These are phyloP conservation scores for Colletes gigas DNA, from an alignment of 1,140 invertebrate genomes.

Conservation along the genomic window DNA sequence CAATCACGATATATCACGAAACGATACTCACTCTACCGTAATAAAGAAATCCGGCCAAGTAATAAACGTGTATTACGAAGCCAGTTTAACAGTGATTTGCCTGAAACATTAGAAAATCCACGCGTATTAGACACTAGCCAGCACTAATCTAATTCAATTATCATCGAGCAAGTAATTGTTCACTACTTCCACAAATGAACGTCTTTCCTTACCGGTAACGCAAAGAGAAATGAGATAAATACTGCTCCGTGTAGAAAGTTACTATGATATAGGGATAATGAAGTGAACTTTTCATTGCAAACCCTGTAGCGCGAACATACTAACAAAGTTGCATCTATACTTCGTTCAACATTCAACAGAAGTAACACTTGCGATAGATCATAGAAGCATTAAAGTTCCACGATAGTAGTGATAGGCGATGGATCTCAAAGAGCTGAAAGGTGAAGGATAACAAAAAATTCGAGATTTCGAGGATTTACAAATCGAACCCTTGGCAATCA, in stretches of 20 bases:
- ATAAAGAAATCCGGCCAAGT: conserved; percentile 74
- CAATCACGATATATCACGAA: conserved; percentile 24
- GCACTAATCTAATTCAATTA: conserved; percentile 64
- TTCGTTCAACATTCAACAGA: too few relatives aligned
- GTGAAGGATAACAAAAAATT: too few relatives aligned
- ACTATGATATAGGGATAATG: conserved; percentile 30
- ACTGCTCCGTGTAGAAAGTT: conserved; percentile 34
- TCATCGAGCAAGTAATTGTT: conserved; percentile 46
- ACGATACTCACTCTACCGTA: conserved; percentile 77
- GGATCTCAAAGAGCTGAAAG: too few relatives aligned
- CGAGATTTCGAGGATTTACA: too few relatives aligned
- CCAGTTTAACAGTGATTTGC: conserved; percentile 76
- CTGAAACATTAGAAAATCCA: conserved; percentile 73
- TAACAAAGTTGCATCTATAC: not conserved
- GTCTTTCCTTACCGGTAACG: conserved; percentile 78
- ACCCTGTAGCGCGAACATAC: not conserved
- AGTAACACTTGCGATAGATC: too few relatives aligned
- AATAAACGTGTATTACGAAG: conserved; percentile 73
- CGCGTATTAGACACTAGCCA: conserved; percentile 42
- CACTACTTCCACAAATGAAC: conserved; percentile 47
- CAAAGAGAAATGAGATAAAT: conserved; percentile 74
- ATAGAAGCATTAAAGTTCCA: too few relatives aligned
- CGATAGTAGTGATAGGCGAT: too few relatives aligned
- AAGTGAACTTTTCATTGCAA: not conserved
- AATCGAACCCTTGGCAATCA: too few relatives aligned